These are phyloP conservation scores for Hypomecis punctinalis DNA, from an alignment of 2,888 invertebrate genomes.

Conservation along the genomic window DNA sequence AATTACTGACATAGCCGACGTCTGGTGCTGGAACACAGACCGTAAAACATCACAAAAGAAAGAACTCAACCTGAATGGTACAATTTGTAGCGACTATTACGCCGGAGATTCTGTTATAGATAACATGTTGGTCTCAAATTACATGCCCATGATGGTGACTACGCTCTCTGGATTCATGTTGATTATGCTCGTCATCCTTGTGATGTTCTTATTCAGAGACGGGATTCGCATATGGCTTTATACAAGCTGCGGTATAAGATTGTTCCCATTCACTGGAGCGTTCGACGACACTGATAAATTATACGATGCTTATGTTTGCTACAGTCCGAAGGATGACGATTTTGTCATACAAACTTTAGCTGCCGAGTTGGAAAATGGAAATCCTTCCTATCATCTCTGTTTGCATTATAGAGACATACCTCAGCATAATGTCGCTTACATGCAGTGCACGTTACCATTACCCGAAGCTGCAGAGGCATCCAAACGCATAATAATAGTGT, in stretches of 20 bases:
- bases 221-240: conserved; percentile 95
- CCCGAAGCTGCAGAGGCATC: conserved; percentile 96
- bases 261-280: conserved; percentile 89
- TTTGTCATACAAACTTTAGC: conserved; percentile 95
- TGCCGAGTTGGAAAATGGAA: conserved; percentile 93
- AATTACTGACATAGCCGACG: conserved; percentile 89
- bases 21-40: conserved; percentile 91
- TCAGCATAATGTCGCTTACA: conserved; percentile 87
- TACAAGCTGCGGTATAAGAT: conserved; percentile 93
- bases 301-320: conserved; percentile 97
- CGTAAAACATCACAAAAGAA: conserved; percentile 89
- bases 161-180: conserved; percentile 91
- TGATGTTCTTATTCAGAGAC: conserved; percentile 94
- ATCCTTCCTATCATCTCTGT: conserved; percentile 92
- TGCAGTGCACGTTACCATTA: conserved; percentile 89
- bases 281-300: conserved; percentile 94
- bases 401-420: conserved; percentile 95
- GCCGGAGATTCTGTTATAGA: conserved; percentile 92
- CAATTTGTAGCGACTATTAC: conserved; percentile 94
- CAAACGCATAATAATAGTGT: conserved; percentile 92
- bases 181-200: conserved; percentile 89
- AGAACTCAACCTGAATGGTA: conserved; percentile 92
- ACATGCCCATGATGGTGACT: conserved; percentile 92
- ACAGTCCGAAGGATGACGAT: conserved; percentile 96
- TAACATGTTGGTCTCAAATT: conserved; percentile 92